Conservation (phyloP, 1,140 invertebrate genomes). For the Anagrus nilaparvatae region DNA sequence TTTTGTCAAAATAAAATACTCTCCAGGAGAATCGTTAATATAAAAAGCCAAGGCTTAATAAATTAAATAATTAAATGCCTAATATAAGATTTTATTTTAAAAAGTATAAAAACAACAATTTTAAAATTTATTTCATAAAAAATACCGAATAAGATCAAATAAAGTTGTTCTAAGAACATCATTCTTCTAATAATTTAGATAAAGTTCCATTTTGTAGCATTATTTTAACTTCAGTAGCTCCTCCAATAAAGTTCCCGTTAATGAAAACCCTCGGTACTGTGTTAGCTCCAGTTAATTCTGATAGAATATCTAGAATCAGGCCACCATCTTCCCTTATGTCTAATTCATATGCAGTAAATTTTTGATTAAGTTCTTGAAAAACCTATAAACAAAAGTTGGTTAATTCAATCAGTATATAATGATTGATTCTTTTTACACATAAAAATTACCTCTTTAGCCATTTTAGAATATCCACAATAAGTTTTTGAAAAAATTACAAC, state of each 20-base stretch:
- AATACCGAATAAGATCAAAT: too few relatives aligned
- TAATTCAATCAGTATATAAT: too few relatives aligned
- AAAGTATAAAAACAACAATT: too few relatives aligned
- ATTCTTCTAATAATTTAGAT: too few relatives aligned
- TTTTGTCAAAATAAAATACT: too few relatives aligned
- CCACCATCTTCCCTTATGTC: constrained; percentile 66
- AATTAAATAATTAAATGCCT: too few relatives aligned
- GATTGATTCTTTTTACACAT: too few relatives aligned
- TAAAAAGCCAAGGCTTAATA: too few relatives aligned
- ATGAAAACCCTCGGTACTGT: constrained; percentile 89
- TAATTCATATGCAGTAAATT: constrained; percentile 69
- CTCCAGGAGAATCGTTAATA: too few relatives aligned
- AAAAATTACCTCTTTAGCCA: constrained; percentile 58
- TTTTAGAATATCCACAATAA: constrained; percentile 78
- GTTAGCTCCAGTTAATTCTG: constrained; percentile 70
- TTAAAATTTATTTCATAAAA: too few relatives aligned
- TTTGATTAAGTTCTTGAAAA: constrained; percentile 59
- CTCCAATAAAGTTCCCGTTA: constrained; percentile 83
- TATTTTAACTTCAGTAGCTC: constrained; percentile 74
- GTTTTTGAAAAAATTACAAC: constrained; percentile 87
- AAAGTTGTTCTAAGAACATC: too few relatives aligned
- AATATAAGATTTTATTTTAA: too few relatives aligned
- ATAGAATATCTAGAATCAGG: constrained; percentile 69
- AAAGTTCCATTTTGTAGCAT: constrained; percentile 55
- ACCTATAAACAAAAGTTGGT: constrained; percentile 43